Evolutionary conservation across 1,140 invertebrate genomes (phyloP).

Genomic region (Heliconius hewitsoni): DNA sequence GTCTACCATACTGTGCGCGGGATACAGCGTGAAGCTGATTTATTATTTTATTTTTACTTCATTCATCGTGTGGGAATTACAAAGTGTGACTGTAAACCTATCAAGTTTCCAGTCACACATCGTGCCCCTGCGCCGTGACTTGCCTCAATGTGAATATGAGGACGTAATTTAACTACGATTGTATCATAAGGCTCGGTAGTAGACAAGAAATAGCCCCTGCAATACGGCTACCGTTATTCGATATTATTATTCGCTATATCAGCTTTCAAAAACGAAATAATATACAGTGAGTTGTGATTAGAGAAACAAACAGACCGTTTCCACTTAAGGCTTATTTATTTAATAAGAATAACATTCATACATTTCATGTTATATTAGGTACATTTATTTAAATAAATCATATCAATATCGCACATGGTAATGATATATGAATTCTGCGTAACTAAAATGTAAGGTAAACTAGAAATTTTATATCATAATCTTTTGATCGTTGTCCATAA

Average conservation of each 20-base stretch:
- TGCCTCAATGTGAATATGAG: background rate
- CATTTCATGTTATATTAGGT: background rate
- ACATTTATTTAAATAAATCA: background rate
- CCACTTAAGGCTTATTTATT: background rate
- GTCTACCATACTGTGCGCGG: too few relatives aligned
- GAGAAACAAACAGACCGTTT: background rate
- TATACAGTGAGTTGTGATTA: background rate
- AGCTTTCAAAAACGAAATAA: conserved; percentile 2
- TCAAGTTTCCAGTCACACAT: too few relatives aligned
- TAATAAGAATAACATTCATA: background rate
- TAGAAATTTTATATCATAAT: too few relatives aligned
- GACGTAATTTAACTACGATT: background rate
- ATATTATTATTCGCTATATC: background rate
- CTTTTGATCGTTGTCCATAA: too few relatives aligned
- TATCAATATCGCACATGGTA: background rate
- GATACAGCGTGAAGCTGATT: too few relatives aligned
- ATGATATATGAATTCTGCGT: background rate
- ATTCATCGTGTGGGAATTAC: too few relatives aligned
- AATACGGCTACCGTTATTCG: background rate
- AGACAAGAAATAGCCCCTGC: background rate
- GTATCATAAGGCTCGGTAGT: background rate
- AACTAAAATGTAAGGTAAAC: too few relatives aligned
- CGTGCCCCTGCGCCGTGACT: too few relatives aligned
- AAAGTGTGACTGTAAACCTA: too few relatives aligned
- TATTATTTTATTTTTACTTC: too few relatives aligned